Evolutionary conservation across 2,888 invertebrate genomes (phyloP).

Genomic region (Neoascia interrupta): DNA sequence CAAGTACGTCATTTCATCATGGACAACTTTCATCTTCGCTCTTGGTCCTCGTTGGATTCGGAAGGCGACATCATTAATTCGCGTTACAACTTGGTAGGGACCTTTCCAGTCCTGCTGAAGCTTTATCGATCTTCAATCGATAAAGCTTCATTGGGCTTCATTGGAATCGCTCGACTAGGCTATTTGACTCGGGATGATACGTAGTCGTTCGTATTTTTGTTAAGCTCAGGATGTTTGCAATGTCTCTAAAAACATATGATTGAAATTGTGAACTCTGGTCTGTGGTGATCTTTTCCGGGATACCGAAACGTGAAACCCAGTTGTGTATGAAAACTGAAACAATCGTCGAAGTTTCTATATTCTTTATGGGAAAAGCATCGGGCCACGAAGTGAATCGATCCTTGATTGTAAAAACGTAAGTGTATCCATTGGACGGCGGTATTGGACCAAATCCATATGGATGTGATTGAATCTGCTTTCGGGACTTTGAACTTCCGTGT

Average conservation of each 20-base stretch:
- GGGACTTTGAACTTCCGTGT: not conserved
- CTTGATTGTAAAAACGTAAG: not conserved
- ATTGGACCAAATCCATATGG: not conserved
- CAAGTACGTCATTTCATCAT: no score
- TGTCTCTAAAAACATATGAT: constrained; percentile 30
- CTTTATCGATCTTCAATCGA: no score
- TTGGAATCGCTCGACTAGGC: constrained; percentile 31
- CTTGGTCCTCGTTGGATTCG: no score
- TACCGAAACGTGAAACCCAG: constrained; percentile 32
- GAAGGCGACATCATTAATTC: no score
- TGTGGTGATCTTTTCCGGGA: constrained; percentile 24
- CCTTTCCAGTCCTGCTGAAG: no score
- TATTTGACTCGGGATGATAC: constrained; percentile 44
- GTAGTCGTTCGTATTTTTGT: constrained; percentile 23
- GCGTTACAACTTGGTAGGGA: no score
- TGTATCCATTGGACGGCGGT: not conserved
- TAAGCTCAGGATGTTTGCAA: constrained; percentile 24
- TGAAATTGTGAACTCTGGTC: constrained; percentile 49
- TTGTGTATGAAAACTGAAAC: constrained; percentile 8
- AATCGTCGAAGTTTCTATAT: not conserved
- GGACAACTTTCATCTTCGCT: no score
- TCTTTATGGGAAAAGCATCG: no score
- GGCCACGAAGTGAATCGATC: not conserved
- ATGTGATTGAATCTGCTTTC: not conserved
- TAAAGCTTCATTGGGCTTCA: no score